These are phyloP conservation scores for Pentamera pediparva DNA, from an alignment of 53 echinoderm and acorn worm genomes.

Conservation along the genomic window DNA sequence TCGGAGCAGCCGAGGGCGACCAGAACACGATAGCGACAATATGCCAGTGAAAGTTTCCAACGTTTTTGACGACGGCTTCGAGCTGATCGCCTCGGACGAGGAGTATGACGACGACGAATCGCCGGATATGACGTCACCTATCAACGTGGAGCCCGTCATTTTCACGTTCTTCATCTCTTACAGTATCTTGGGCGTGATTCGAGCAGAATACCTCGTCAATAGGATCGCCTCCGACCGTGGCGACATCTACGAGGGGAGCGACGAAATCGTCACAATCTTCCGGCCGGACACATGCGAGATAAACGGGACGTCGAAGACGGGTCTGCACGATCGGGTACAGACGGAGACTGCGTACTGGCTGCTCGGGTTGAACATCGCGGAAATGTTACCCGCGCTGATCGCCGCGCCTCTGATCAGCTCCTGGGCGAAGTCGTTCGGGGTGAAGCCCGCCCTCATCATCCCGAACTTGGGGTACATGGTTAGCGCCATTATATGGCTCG, in stretches of 20 bases:
- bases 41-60: conserved; percentile 33
- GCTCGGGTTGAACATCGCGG: conserved; percentile 38
- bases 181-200: conserved; percentile 57
- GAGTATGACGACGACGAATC: conserved; percentile 11
- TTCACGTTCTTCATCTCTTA: conserved; percentile 64
- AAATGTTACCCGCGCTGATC: conserved; percentile 50
- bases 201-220: conserved; percentile 61
- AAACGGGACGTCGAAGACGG: conserved; percentile 6
- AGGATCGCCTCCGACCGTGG: conserved; percentile 30
- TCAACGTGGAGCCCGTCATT: conserved; percentile 70
- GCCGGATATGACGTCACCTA: neutral
- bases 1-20: too few species aligned
- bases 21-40: too few species aligned
- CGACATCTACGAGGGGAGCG: conserved; percentile 15
- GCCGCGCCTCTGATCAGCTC: conserved; percentile 55
- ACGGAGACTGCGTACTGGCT: conserved; percentile 54
- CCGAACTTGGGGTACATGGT: conserved; percentile 62
- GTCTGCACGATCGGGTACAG: conserved; percentile 48
- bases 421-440: conserved; percentile 57
- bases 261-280: neutral
- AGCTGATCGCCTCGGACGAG: conserved; percentile 21
- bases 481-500: conserved; percentile 43
- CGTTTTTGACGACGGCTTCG: conserved; percentile 19
- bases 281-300: neutral
- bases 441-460: conserved; percentile 60